Conservation (phyloP, 1,140 invertebrate genomes). For the Hestina assimilis region DNA sequence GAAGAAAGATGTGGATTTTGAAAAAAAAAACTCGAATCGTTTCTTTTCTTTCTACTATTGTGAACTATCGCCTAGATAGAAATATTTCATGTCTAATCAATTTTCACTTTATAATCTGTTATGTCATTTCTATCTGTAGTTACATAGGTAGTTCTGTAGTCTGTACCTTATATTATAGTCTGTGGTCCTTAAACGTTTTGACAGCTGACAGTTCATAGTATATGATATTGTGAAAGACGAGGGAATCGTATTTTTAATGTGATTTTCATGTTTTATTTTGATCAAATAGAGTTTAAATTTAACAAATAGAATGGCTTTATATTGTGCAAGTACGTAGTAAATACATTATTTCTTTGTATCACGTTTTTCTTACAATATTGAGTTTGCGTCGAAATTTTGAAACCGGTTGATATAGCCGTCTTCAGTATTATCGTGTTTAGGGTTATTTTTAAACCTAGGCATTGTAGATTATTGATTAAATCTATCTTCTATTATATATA, state of each 20-base stretch:
- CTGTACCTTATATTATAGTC: too few relatives aligned
- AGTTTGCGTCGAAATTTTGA: neutral
- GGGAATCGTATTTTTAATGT: slow-evolving; percentile 23
- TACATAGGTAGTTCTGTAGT: too few relatives aligned
- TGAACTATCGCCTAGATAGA: too few relatives aligned
- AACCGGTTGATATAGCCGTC: slow-evolving; percentile 2
- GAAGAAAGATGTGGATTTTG: too few relatives aligned
- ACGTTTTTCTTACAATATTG: neutral
- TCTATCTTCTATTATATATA: neutral
- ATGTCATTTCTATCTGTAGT: too few relatives aligned
- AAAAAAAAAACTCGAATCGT: too few relatives aligned
- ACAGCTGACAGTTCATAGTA: neutral
- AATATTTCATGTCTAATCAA: too few relatives aligned
- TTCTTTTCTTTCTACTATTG: too few relatives aligned
- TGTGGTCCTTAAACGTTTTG: neutral
- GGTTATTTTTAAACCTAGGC: too few relatives aligned
- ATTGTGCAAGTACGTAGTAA: slow-evolving; percentile 68
- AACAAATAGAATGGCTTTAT: slow-evolving; percentile 56
- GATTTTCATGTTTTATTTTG: slow-evolving; percentile 5
- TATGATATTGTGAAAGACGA: slow-evolving; percentile 7
- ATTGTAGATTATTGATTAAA: too few relatives aligned
- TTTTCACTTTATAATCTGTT: too few relatives aligned
- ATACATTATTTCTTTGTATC: neutral
- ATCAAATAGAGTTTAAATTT: slow-evolving; percentile 5
- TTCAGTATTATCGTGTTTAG: too few relatives aligned